phyloP scores from a whole-genome alignment of 2,113 vertebrate genomes.

The Pithys albifrons region DNA sequence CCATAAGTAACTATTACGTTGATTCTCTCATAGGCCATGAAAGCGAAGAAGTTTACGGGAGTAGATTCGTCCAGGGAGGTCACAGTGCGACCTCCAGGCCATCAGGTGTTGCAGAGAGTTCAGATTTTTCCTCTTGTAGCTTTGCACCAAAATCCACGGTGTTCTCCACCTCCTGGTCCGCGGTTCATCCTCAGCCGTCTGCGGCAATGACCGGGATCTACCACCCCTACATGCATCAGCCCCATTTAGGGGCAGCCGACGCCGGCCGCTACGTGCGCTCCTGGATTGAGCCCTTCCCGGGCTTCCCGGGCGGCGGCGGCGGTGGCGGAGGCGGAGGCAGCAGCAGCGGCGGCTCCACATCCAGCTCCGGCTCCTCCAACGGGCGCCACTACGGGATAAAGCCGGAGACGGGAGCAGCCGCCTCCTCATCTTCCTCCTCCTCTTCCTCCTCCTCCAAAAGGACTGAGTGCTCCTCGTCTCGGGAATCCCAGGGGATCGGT shows the following conservation, averaged over 20 bases:
- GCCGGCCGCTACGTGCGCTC: slow-evolving; percentile 91
- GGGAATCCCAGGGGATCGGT: slow-evolving; percentile 82
- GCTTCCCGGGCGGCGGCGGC: slow-evolving; percentile 78
- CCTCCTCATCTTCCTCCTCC: slow-evolving; percentile 74
- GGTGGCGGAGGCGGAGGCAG: slow-evolving; percentile 35
- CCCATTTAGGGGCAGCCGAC: slow-evolving; percentile 87
- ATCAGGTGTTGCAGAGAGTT: slow-evolving; percentile 88
- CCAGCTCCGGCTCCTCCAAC: slow-evolving; percentile 65
- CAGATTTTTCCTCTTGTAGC: slow-evolving; percentile 94
- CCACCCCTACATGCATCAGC: slow-evolving; percentile 90
- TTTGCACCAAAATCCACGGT: slow-evolving; percentile 94
- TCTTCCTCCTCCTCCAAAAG: slow-evolving; percentile 82
- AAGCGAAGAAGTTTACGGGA: slow-evolving; percentile 90
- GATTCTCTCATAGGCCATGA: slow-evolving; percentile 96
- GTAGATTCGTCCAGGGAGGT: slow-evolving; percentile 88
- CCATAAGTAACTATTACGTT: slow-evolving; percentile 96
- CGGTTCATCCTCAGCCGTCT: slow-evolving; percentile 86
- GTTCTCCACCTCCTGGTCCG: slow-evolving; percentile 91
- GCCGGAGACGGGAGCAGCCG: slow-evolving; percentile 81
- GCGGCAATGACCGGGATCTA: slow-evolving; percentile 89
- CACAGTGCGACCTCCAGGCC: slow-evolving; percentile 88
- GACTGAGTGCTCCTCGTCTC: slow-evolving; percentile 80
- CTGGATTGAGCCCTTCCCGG: slow-evolving; percentile 92
- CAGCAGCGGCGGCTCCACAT: slow-evolving; percentile 57
- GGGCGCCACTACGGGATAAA: slow-evolving; percentile 88